Percentiles rank a stretch among this genome's conserved stretches.
These are phyloP conservation scores for Eulemur coronatus DNA, from an alignment of 2,797 vertebrate species.

Conservation along the genomic window DNA sequence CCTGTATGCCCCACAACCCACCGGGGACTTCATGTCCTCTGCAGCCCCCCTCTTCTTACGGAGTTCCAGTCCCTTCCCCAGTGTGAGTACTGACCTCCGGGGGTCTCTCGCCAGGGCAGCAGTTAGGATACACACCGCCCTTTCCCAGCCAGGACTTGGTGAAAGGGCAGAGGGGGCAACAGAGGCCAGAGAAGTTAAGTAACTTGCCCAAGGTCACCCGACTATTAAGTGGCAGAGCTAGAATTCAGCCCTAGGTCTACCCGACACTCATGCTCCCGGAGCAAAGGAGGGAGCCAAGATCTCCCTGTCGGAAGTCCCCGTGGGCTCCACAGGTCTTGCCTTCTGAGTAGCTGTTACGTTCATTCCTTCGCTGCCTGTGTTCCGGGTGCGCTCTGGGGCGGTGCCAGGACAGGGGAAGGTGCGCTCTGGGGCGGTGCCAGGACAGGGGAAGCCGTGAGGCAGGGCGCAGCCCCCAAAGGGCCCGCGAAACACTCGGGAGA, in stretches of 20 bases:
- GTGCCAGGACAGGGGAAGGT: not conserved
- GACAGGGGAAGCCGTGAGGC: not conserved
- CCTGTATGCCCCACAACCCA: rapidly evolving
- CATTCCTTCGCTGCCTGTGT: not conserved
- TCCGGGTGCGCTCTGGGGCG: not conserved
- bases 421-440: not conserved
- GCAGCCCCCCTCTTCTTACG: not conserved
- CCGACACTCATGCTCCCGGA: no score
- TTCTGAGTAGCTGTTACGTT: not conserved
- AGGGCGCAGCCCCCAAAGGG: not conserved
- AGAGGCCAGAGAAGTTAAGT: not conserved
- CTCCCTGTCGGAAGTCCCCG: rapidly evolving
- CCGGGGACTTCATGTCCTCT: not conserved
- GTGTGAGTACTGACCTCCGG: not conserved
- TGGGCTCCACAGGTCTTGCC: not conserved
- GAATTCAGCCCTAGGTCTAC: not conserved
- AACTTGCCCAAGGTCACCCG: not conserved
- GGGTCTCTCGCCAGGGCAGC: not conserved
- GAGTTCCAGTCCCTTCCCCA: not conserved
- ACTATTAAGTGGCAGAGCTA: not conserved
- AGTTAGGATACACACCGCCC: not conserved
- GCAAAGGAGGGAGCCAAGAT: not conserved
- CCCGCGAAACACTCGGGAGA: not conserved
- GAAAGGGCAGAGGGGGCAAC: not conserved
- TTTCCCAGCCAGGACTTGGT: not conserved